Conservation (phyloP, 2,113 vertebrate genomes). For the Theristicus caerulescens region DNA sequence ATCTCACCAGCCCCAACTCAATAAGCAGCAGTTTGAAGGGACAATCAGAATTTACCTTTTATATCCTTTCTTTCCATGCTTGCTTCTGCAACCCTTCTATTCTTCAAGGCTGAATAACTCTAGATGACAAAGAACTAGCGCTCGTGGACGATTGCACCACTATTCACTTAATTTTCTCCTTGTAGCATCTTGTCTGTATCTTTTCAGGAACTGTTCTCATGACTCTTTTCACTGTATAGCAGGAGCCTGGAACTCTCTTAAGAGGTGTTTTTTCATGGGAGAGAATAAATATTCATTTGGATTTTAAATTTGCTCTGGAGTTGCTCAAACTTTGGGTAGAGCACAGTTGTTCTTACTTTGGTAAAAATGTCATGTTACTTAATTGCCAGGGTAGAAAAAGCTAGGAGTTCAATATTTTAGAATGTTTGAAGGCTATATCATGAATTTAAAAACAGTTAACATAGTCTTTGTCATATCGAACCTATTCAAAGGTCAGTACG, state of each 20-base stretch:
- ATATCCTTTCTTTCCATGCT: background rate
- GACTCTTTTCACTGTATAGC: background rate
- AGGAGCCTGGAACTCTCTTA: background rate
- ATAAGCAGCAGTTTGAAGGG: background rate
- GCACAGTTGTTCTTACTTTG: background rate
- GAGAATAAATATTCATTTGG: background rate
- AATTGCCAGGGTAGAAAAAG: background rate
- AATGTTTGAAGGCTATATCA: background rate
- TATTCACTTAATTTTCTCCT: background rate
- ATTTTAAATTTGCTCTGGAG: background rate
- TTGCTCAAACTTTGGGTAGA: background rate
- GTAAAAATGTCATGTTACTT: background rate
- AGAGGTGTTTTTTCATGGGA: background rate
- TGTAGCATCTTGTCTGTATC: background rate
- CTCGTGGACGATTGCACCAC: background rate
- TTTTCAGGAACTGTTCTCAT: background rate
- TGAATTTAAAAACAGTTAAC: background rate
- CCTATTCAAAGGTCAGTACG: background rate
- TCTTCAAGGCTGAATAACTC: background rate
- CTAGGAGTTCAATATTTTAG: background rate
- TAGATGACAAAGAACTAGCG: background rate
- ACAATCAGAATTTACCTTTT: background rate
- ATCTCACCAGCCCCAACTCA: background rate
- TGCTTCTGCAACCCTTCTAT: background rate
- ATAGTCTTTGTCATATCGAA: background rate